Evolutionary conservation across 2,797 vertebrate genomes (phyloP), one percentile per base, ranked within the genome.

Genomic region (Leptatherina wallacei): DNA sequence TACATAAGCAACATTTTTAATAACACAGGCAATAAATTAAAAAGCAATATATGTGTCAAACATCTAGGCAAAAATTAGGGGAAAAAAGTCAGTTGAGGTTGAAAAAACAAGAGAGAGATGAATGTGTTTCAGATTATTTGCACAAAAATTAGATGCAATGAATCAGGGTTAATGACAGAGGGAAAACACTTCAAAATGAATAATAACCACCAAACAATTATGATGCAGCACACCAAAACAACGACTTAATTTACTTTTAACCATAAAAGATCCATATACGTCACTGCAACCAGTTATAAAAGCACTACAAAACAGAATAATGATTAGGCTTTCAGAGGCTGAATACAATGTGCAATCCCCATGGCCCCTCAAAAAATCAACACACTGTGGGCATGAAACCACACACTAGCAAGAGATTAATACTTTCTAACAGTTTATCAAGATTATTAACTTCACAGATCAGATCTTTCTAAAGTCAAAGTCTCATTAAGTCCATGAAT

Each of bases 51-150:
- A 80, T 67, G 32, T 83, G 84, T 80, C 85, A 81, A 69, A 70
- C 42, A 85, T 81, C 56, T 6, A 57, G 47, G 54, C 63, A 76
- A 77, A 80, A 77, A 16, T 30, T 30, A 3, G 18, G 14, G 22
- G 2, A 5, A 32, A 57, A 52, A 61, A 60, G 35, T 49, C 11
- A 6, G 40, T 52, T 72, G 35, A 63, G 58, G 80, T 77, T 79
- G 77, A 69, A 73, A 71, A 78, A 82, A 73, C 61, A 69, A 40
- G 51, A 10, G 22, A 44, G 73, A 90, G 87, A 93, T 89, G 4
- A 87, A 92, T 91, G 83, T 83, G 77, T 88, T 87, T 88, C 84
- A 73, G 81, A 90, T 71, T 68, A 80, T 86, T 87, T 82, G 83
- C 74, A 62, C 75, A 83, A 89, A 88, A 88, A 86, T 89, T 87